phyloP scores from a whole-genome alignment of 1,140 invertebrate genomes.

The Lutraria rhynchaena region DNA sequence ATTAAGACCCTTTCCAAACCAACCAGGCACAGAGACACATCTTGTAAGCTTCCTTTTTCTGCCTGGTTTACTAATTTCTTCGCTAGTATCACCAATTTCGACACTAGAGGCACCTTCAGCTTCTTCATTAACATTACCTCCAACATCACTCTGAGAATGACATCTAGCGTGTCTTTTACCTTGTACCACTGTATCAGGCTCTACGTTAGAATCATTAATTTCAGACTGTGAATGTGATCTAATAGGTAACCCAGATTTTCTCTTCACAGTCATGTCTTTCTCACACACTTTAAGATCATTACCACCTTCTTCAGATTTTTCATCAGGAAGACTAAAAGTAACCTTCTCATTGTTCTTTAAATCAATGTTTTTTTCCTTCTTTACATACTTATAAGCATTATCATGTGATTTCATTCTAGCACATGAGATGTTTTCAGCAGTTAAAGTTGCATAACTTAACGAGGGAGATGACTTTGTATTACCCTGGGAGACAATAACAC shows the following conservation, averaged over 20 bases:
- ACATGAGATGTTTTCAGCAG: neutral
- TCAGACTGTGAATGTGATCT: conserved; percentile 51
- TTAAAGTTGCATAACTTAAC: too few relatives aligned
- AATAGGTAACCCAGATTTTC: neutral
- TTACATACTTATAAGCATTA: neutral
- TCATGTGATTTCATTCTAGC: too few relatives aligned
- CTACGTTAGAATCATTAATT: neutral
- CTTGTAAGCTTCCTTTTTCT: conserved; percentile 57
- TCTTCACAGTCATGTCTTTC: neutral
- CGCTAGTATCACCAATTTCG: neutral
- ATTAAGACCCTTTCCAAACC: conserved; percentile 71
- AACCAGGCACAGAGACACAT: conserved; percentile 65
- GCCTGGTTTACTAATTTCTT: conserved; percentile 4
- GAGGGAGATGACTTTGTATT: too few relatives aligned
- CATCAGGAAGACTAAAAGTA: neutral
- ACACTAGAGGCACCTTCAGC: neutral
- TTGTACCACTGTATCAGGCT: neutral
- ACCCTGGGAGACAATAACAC: too few relatives aligned
- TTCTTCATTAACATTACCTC: neutral
- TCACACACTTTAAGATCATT: neutral
- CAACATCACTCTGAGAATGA: conserved; percentile 24
- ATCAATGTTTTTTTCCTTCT: neutral
- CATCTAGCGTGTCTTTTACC: conserved; percentile 14
- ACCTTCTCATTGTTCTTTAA: neutral
- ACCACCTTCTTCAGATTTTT: neutral